A percentile compares a stretch with the other conserved stretches of the same genome.
phyloP scores from a whole-genome alignment of 2,113 vertebrate genomes.

The Columba janthina region DNA sequence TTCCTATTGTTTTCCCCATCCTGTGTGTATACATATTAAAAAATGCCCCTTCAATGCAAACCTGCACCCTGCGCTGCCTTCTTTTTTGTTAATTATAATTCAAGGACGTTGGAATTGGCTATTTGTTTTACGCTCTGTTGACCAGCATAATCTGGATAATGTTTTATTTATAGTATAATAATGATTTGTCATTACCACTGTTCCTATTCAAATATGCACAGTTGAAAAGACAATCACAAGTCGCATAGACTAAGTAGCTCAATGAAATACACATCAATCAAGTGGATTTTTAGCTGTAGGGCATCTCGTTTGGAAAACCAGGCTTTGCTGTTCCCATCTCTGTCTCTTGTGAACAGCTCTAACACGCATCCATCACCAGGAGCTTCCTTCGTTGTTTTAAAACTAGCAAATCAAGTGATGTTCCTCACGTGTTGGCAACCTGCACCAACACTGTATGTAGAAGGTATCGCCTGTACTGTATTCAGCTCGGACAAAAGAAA shows the following conservation, averaged over 20 bases:
- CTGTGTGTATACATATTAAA: rapidly evolving
- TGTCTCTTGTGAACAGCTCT: background rate
- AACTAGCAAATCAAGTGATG: background rate
- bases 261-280: conserved; percentile 21
- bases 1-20: background rate
- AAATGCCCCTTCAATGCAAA: background rate
- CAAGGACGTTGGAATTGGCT: conserved; percentile 16
- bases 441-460: rapidly evolving
- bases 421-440: background rate
- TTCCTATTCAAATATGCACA: conserved; percentile 33
- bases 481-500: no score
- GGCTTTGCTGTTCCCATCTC: background rate
- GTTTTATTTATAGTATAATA: conserved; percentile 66
- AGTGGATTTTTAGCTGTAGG: background rate
- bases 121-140: conserved; percentile 50
- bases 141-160: conserved; percentile 49
- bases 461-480: no score
- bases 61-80: background rate
- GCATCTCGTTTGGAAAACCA: background rate
- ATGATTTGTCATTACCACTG: conserved; percentile 29
- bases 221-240: conserved; percentile 28
- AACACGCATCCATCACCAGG: rapidly evolving
- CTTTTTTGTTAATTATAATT: background rate
- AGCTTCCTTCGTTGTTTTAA: background rate
- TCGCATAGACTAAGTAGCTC: background rate